Conservation (phyloP, 2,888 invertebrate species). For the Nephrotoma appendiculata region DNA sequence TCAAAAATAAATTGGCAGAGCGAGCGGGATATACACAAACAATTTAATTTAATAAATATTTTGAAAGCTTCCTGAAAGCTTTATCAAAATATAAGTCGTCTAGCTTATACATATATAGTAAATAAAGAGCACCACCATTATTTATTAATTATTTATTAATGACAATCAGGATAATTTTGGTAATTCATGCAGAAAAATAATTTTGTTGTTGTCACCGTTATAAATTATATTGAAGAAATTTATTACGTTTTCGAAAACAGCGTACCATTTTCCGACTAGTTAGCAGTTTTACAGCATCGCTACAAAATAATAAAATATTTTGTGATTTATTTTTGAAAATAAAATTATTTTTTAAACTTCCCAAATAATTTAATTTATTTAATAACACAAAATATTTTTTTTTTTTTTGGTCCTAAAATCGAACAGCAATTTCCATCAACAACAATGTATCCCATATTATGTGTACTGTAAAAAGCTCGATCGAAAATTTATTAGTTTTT, state of each 20-base stretch:
- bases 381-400: not conserved
- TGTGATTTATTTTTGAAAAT: not conserved
- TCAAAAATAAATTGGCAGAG: not conserved
- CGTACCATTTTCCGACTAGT: not conserved
- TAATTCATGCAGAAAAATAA: not conserved
- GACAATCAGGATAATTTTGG: not conserved
- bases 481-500: not conserved
- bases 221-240: not conserved
- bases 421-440: not conserved
- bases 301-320: not conserved
- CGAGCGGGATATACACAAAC: not conserved
- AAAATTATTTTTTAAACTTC: not conserved
- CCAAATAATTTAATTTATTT: not conserved
- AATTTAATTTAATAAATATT: not conserved
- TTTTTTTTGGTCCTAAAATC: not conserved
- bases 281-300: not conserved
- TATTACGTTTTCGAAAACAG: not conserved
- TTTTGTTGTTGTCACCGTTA: not conserved
- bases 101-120: not conserved
- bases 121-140: not conserved
- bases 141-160: not conserved
- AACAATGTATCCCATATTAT: not conserved
- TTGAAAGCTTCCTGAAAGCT: not conserved
- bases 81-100: not conserved
- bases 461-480: not conserved